A percentile compares a stretch with the other conserved stretches of the same genome.
Conservation (phyloP, 2,113 vertebrate species). For the Ciconia boyciana region DNA sequence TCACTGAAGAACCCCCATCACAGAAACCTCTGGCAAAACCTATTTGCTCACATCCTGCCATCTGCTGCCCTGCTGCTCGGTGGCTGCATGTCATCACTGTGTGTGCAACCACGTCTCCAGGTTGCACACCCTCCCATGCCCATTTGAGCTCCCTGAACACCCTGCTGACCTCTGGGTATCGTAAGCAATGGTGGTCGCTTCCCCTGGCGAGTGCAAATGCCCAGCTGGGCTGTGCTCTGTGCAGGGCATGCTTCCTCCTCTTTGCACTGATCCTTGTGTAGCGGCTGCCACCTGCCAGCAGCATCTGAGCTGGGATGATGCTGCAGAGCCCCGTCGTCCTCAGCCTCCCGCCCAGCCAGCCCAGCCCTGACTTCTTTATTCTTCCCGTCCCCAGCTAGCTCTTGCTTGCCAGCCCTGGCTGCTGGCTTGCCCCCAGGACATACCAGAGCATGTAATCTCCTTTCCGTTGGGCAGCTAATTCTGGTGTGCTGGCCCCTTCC, state of each 20-base stretch:
- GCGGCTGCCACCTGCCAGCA: background rate
- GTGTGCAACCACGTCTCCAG: background rate
- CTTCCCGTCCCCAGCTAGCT: background rate
- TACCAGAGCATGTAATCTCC: background rate
- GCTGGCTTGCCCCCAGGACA: background rate
- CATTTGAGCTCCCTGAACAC: background rate
- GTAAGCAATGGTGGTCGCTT: background rate
- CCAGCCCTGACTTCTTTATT: background rate
- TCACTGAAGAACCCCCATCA: background rate
- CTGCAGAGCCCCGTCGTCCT: background rate
- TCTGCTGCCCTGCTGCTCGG: background rate
- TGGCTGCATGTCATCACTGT: background rate
- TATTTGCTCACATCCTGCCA: background rate
- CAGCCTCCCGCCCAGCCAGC: background rate
- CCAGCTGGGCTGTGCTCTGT: rapidly evolving
- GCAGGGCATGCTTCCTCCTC: background rate
- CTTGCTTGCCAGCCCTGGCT: background rate
- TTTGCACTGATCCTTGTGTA: background rate
- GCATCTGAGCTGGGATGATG: background rate
- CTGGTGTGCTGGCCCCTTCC: background rate
- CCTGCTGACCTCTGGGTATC: background rate
- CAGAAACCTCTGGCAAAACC: background rate
- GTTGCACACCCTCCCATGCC: too few relatives aligned
- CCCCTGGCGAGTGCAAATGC: background rate
- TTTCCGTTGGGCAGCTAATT: background rate